Evolutionary conservation across 2,797 vertebrate species (phyloP).

Genomic region (Scolopax rusticola): DNA sequence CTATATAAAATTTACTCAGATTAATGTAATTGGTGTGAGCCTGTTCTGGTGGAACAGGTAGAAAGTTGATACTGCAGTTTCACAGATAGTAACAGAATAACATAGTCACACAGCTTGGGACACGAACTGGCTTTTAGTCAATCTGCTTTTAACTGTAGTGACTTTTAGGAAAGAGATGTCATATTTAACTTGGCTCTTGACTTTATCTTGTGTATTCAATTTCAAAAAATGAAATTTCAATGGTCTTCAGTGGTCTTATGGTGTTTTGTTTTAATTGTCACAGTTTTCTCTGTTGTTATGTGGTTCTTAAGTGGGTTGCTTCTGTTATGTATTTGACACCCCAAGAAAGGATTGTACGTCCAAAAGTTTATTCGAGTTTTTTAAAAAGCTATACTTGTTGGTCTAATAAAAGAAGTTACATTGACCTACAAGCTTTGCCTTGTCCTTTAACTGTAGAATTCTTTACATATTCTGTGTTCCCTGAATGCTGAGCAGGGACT

Average conservation of each 20-base stretch:
- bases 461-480: background rate
- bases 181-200: background rate
- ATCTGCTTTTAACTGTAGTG: background rate
- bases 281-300: background rate
- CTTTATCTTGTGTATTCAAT: background rate
- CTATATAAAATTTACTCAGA: background rate
- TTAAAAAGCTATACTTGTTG: background rate
- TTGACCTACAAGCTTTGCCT: background rate
- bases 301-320: background rate
- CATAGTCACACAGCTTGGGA: background rate
- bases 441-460: background rate
- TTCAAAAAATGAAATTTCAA: background rate
- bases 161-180: background rate
- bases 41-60: slow-evolving; percentile 11
- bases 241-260: background rate
- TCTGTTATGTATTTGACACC: background rate
- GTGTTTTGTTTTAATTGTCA: background rate
- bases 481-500: background rate
- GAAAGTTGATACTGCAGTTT: background rate
- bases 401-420: background rate
- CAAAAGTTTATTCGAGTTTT: background rate
- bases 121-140: background rate
- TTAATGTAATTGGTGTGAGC: background rate
- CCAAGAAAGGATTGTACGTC: background rate
- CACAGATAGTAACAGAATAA: background rate